phyloP scores from a whole-genome alignment of 2,888 invertebrate genomes.

The Beris chalybata region DNA sequence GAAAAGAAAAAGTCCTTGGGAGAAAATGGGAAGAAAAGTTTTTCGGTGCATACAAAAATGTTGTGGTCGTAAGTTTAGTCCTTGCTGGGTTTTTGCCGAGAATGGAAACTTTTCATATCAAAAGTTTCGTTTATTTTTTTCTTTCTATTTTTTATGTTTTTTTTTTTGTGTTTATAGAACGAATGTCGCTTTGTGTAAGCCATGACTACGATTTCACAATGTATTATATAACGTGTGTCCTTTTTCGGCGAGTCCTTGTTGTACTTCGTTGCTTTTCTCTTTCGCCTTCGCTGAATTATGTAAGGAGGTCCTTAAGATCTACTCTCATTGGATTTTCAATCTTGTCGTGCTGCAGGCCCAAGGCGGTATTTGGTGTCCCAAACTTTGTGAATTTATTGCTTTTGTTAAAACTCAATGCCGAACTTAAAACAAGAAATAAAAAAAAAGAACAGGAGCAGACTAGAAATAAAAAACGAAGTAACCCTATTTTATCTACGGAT shows the following conservation, averaged over 20 bases:
- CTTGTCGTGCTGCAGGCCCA: slow-evolving; percentile 23
- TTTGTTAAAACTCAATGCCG: slow-evolving; percentile 23
- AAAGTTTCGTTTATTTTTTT: slow-evolving; percentile 30
- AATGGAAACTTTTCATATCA: slow-evolving; percentile 35
- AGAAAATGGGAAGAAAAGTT: slow-evolving; percentile 14
- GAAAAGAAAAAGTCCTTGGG: slow-evolving; percentile 21
- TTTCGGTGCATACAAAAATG: slow-evolving; percentile 30
- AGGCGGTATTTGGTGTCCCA: slow-evolving; percentile 11
- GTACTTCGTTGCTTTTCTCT: background rate
- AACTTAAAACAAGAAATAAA: too few species aligned
- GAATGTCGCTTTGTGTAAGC: slow-evolving; percentile 19
- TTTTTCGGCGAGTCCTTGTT: background rate
- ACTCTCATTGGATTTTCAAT: slow-evolving; percentile 33
- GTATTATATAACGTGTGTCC: slow-evolving; percentile 14
- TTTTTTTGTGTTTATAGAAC: background rate
- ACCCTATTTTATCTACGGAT: too few species aligned
- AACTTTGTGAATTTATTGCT: slow-evolving; percentile 37
- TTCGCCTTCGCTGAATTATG: background rate
- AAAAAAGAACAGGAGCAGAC: too few species aligned
- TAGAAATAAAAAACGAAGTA: too few species aligned
- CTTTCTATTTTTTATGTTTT: background rate
- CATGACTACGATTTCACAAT: slow-evolving; percentile 7
- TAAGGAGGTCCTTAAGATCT: background rate
- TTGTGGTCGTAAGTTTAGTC: slow-evolving; percentile 27
- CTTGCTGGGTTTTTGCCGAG: background rate